Base-by-base conservation (phyloP, 1,140 invertebrate genomes). In the Pararge aegeria region DNA sequence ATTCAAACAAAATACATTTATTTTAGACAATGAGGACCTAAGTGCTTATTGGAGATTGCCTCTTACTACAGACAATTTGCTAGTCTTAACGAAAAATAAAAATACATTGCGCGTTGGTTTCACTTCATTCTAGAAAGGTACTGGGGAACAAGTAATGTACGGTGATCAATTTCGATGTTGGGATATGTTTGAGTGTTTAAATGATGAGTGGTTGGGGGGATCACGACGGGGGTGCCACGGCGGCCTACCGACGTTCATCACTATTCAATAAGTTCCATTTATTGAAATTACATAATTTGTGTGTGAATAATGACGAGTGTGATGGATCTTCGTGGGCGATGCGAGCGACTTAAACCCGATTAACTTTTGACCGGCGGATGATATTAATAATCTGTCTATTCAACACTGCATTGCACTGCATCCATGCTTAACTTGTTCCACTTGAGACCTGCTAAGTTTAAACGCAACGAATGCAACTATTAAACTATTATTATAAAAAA, bases 221-320 rank as follows among this genome's bases (percentile, higher is more conserved):
- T 54, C 83, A 48, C 86, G 27, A 54, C 81, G 61, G 86, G 86
- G 84, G 77, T 82, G 61, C 84, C 66, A 24, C 62, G 34, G 65
- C 63, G 64, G 83, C 83, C 83, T 87, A 89, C 83, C 83, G 80
- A 80, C 84, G 83, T 80, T 89, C 86, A 89, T 89, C 86, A 82
- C 86, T 89, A 89, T 89, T 89, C 84, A 89, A 89, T 89, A 89
- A 85, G 86, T 78, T 87, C 78, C 84, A 89, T 89, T 89, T 89
- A 89, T 89, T 87, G 86, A 89, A 89, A 89, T 89, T 87, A 89
- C 84, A 86, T 89, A 89, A 89, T 89, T 87, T 85, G 86, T 89
- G 83, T 86, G 86, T 89, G 86, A 89, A 89, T 89, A 89, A 89
- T 89, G 86, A 89, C 84, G 84, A 86, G 75, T 89, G 84, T 89